These are phyloP conservation scores for Pteruthius melanotis DNA, from an alignment of 2,113 vertebrate genomes.

Conservation along the genomic window DNA sequence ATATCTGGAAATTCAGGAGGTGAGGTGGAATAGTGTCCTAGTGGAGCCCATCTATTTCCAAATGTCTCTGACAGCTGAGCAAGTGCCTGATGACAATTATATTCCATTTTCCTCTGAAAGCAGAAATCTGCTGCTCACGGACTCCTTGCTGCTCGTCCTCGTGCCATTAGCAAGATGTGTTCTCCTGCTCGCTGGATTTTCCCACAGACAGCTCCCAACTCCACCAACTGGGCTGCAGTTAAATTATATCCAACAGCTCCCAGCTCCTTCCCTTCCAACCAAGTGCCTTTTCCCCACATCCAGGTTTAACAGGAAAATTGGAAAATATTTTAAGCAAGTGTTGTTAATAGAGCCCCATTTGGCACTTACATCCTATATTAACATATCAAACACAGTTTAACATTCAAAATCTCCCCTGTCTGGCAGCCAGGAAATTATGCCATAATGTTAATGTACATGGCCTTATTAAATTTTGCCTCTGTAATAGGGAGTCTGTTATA, in stretches of 20 bases:
- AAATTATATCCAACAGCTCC: neutral
- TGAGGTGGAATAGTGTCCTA: neutral
- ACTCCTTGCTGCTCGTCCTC: neutral
- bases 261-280: neutral
- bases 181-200: neutral
- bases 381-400: slow-evolving; percentile 52
- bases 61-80: neutral
- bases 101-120: neutral
- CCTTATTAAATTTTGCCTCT: slow-evolving; percentile 57
- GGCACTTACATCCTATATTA: slow-evolving; percentile 37
- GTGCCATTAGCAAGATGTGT: neutral
- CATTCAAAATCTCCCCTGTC: slow-evolving; percentile 48
- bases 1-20: neutral
- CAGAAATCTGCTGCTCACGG: neutral
- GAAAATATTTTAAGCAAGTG: slow-evolving; percentile 33
- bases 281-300: neutral
- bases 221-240: neutral
- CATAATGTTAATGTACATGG: slow-evolving; percentile 48
- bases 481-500: slow-evolving; percentile 27
- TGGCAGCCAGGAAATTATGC: slow-evolving; percentile 49
- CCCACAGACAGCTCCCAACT: neutral
- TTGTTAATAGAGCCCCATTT: slow-evolving; percentile 46
- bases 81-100: neutral
- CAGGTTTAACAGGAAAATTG: neutral
- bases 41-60: neutral